phyloP scores from a whole-genome alignment of 2,113 vertebrate species.

The Oreotragus oreotragus region DNA sequence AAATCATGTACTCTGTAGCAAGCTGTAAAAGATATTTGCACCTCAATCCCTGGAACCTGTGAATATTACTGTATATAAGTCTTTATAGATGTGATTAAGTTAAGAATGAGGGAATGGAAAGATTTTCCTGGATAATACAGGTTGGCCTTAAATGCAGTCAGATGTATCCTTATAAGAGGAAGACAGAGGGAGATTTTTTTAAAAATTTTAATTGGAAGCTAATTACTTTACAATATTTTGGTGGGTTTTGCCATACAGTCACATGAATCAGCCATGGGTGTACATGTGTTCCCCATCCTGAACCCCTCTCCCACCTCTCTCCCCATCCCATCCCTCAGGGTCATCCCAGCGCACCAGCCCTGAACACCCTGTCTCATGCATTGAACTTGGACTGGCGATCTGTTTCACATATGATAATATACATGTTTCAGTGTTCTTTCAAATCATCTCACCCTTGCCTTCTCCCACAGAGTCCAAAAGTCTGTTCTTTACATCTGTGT shows the following conservation, averaged over 20 bases:
- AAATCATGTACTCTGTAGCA: background rate
- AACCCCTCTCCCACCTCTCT: too few relatives aligned
- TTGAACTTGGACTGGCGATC: too few relatives aligned
- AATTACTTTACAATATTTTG: background rate
- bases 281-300: too few relatives aligned
- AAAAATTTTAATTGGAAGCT: background rate
- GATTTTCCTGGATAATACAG: background rate
- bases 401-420: too few relatives aligned
- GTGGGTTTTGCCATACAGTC: background rate
- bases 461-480: too few relatives aligned
- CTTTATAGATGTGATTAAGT: background rate
- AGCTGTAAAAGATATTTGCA: background rate
- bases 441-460: too few relatives aligned
- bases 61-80: background rate
- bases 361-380: too few relatives aligned
- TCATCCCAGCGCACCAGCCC: too few relatives aligned
- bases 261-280: too few relatives aligned
- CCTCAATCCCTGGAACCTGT: background rate
- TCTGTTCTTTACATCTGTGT: too few relatives aligned
- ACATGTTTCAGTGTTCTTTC: too few relatives aligned
- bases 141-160: background rate
- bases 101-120: background rate
- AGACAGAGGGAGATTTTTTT: background rate
- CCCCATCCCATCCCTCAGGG: too few relatives aligned
- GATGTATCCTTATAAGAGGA: background rate